phyloP scores from a whole-genome alignment of 2,113 vertebrate species.

The Gavia stellata region DNA sequence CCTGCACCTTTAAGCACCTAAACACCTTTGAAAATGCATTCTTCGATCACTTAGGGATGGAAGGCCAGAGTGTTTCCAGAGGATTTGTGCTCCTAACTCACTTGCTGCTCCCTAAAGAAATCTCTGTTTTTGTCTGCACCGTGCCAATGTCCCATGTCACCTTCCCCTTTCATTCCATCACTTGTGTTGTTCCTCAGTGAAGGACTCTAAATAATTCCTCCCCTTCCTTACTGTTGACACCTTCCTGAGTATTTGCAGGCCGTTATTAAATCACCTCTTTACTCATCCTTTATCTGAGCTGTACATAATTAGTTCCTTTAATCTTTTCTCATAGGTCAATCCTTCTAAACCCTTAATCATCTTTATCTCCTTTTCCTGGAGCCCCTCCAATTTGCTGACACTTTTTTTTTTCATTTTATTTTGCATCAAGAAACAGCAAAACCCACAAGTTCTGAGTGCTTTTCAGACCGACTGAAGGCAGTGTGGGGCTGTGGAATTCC shows the following conservation, averaged over 20 bases:
- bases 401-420: not conserved
- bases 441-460: not conserved
- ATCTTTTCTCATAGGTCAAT: constrained; percentile 70
- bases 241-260: constrained; percentile 53
- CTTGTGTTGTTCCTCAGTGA: not conserved
- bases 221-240: constrained; percentile 29
- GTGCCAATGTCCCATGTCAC: not conserved
- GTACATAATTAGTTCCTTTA: constrained; percentile 70
- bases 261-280: constrained; percentile 63
- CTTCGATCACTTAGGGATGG: not conserved
- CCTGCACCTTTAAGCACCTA: not conserved
- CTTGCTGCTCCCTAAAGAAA: not conserved
- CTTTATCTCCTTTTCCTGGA: constrained; percentile 60
- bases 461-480: not conserved
- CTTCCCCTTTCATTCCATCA: not conserved
- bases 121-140: not conserved
- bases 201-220: constrained; percentile 37
- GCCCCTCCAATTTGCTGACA: constrained; percentile 45
- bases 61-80: not conserved
- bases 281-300: constrained; percentile 67
- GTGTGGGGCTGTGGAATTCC: not conserved
- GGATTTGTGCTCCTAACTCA: not conserved
- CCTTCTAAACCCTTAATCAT: constrained; percentile 65
- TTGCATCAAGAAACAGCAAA: constrained; percentile 3
- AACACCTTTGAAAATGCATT: not conserved